phyloP scores from a whole-genome alignment of 2,113 vertebrate species.

The Equus quagga region DNA sequence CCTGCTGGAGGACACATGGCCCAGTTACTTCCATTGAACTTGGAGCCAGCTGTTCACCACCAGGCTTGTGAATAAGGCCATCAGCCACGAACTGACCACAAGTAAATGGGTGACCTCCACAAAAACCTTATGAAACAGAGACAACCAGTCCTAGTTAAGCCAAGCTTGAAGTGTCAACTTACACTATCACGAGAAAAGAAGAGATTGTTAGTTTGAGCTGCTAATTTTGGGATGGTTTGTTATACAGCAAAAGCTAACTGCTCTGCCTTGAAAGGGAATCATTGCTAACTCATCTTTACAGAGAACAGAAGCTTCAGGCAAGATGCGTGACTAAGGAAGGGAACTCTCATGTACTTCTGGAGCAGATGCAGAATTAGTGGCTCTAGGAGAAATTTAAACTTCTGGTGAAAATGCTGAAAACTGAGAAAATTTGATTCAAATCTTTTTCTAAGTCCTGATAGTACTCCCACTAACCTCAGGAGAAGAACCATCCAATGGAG shows the following conservation, averaged over 20 bases:
- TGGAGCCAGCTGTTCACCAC: background rate
- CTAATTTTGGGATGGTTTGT: background rate
- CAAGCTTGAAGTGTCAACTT: background rate
- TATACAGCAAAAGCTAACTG: background rate
- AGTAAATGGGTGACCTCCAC: background rate
- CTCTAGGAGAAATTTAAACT: background rate
- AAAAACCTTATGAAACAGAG: background rate
- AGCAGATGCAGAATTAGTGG: background rate
- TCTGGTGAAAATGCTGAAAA: background rate
- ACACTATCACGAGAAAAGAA: background rate
- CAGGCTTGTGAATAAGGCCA: background rate
- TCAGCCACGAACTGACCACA: background rate
- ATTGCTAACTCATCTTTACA: background rate
- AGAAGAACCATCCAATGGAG: background rate
- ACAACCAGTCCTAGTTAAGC: background rate
- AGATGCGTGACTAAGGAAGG: background rate
- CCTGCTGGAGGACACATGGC: background rate
- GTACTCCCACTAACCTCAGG: background rate
- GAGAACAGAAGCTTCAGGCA: background rate
- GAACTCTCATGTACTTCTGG: background rate
- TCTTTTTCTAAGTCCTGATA: background rate
- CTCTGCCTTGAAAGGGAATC: background rate
- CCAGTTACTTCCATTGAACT: background rate
- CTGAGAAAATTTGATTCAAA: background rate
- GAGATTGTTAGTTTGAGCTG: background rate